Evolutionary conservation across 2,888 invertebrate genomes (phyloP), one percentile per base, ranked within the genome.

Genomic region (Podotricha telesiphe): DNA sequence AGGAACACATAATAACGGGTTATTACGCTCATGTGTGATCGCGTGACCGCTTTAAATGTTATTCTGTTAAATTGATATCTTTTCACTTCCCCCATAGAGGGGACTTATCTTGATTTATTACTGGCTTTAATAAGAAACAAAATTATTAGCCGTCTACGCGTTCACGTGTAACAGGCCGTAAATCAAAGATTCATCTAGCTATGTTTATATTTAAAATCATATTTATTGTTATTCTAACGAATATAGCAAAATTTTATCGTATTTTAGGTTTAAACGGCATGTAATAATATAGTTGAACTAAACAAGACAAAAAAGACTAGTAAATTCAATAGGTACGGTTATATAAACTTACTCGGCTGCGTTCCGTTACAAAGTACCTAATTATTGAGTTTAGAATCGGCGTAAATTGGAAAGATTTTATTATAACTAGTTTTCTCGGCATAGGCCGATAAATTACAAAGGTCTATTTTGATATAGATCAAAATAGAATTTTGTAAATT

Each of bases 41-140:
- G 86, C 87, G 87, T 87, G 87, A 86, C 85, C 78, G 70, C 74
- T 72, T 75, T 75, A 74, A 73, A 75, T 75, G 80, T 79, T 80
- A 81, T 83, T 79, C 80, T 78, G 80, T 82, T 83, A 83, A 85
- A 86, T 82, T 81, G 84, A 85, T 86, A 87, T 85, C 85, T 84
- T 82, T 80, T 79, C 85, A 84, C 82, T 85, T 83, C 84, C 81
- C 81, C 80, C 77, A 79, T 77, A 70, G 75, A 79, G 76, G 76
- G 75, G 71, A 75, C 75, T 80, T 84, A 83, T 86, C 83, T 82
- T 87, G 84, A 87, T 87, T 85, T 86, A 87, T 83, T 76, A 73
- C 74, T 64, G 69, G 74, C 76, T 75, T 75, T 83, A 81, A 79
- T 79, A 78, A 74, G 73, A 77, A 79, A 78, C 73, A 77, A 78